phyloP scores from a whole-genome alignment of 2,797 vertebrate species.

The Danio choprae region DNA sequence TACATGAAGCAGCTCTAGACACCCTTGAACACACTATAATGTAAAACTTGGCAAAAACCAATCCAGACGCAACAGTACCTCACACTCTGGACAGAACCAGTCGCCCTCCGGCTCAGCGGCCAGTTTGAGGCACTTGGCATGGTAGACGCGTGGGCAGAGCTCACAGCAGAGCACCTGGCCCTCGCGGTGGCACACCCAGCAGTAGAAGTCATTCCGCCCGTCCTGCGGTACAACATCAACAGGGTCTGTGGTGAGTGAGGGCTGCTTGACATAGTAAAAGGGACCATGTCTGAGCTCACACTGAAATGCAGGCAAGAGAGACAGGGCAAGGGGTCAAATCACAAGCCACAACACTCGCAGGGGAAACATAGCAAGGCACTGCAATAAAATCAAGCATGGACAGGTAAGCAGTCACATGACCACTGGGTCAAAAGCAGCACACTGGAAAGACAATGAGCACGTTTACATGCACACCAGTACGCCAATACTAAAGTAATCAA shows the following conservation, averaged over 20 bases:
- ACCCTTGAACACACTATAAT: neutral
- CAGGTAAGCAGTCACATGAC: conserved; percentile 45
- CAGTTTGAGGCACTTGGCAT: conserved; percentile 99
- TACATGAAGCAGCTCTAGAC: neutral
- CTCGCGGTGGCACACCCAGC: conserved; percentile 99
- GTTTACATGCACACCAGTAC: too few species aligned
- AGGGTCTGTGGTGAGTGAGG: conserved; percentile 92
- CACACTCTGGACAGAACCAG: conserved; percentile 98
- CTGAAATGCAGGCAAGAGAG: conserved; percentile 98
- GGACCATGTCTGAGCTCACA: conserved; percentile 99
- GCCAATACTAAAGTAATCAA: too few species aligned
- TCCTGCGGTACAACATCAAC: conserved; percentile 99
- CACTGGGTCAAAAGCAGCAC: conserved; percentile 44
- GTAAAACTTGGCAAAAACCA: neutral
- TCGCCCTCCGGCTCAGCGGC: conserved; percentile 91
- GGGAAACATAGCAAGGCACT: conserved; percentile 89
- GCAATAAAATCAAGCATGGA: conserved; percentile 70
- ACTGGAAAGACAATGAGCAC: conserved; percentile 34
- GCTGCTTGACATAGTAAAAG: conserved; percentile 99
- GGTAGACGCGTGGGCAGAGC: conserved; percentile 99
- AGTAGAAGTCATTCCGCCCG: conserved; percentile 99
- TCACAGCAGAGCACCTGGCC: conserved; percentile 99
- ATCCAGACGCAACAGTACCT: conserved; percentile 79
- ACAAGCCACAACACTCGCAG: conserved; percentile 92
- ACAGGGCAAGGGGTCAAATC: conserved; percentile 89